Evolutionary conservation across 1,140 invertebrate genomes (phyloP), one percentile per base, ranked within the genome.

Genomic region (Leucophenga varia): DNA sequence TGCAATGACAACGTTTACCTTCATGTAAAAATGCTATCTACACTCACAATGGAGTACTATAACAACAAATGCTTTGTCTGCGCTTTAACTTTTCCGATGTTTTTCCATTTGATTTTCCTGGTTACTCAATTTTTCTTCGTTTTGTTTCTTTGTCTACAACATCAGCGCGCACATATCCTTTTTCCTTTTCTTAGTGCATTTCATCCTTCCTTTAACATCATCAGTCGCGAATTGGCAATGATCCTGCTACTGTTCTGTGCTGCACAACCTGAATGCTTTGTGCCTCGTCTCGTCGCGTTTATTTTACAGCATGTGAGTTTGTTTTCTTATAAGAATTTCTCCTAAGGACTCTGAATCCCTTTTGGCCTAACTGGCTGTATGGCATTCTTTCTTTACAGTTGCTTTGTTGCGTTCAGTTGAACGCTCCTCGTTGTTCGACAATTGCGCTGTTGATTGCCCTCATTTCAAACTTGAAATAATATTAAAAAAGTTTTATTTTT

Each of bases 401-500:
- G 63, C 64, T 25, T 5, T 10, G 22, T 25, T 25, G 22, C 22
- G 10, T 25, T 25, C 5, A 25, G 22, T 25, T 25, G 22, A 25
- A 10, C 56, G 59, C 54, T 67, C 56, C n/a, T n/a, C n/a, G n/a
- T n/a, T n/a, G n/a, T n/a, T n/a, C n/a, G 64, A 67, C 63, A 67
- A 67, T 67, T 67, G 63, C 54, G 49, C 63, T 58, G 59, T 59
- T 67, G 63, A 67, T 67, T 67, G 63, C 63, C 63, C 63, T 67
- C 63, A 67, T 67, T 67, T 63, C 63, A 67, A 56, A 59, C 63
- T 63, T 68, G 63, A 67, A 67, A 67, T 67, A 67, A 67, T 67
- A 67, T 67, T 67, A 67, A 63, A 65, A 65, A 67, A 67, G 43
- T 67, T 67, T 67, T 63, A 57, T 59, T 63, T n/a, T n/a, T n/a